Conservation (phyloP, 1,140 invertebrate genomes). For the Drosophila obscura region DNA sequence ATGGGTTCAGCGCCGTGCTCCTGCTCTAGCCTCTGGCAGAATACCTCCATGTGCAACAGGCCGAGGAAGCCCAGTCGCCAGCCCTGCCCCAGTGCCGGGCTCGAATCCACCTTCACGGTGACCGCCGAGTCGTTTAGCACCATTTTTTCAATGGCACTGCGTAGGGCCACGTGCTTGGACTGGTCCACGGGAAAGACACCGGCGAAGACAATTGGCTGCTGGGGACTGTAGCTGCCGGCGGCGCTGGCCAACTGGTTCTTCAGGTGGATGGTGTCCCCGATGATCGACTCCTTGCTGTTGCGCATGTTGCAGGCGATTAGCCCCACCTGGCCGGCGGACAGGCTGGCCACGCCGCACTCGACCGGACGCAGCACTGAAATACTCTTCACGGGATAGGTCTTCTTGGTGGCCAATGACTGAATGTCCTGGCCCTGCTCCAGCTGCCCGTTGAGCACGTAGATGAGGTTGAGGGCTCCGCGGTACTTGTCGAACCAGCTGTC, state of each 20-base stretch:
- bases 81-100: slow-evolving; percentile 96
- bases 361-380: slow-evolving; percentile 92
- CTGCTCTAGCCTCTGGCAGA: slow-evolving; percentile 95
- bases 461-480: slow-evolving; percentile 92
- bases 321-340: slow-evolving; percentile 88
- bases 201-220: slow-evolving; percentile 96
- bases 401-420: slow-evolving; percentile 87
- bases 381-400: slow-evolving; percentile 91
- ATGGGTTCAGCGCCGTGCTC: slow-evolving; percentile 96
- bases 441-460: slow-evolving; percentile 91
- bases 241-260: slow-evolving; percentile 80
- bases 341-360: slow-evolving; percentile 87
- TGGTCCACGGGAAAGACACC: slow-evolving; percentile 97
- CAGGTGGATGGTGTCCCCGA: slow-evolving; percentile 93
- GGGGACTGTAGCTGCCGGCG: slow-evolving; percentile 88
- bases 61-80: slow-evolving; percentile 97
- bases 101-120: slow-evolving; percentile 90
- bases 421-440: slow-evolving; percentile 87
- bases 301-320: slow-evolving; percentile 93
- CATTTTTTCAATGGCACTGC: slow-evolving; percentile 94
- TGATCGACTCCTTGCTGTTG: slow-evolving; percentile 89
- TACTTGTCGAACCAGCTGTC: slow-evolving; percentile 97
- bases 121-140: slow-evolving; percentile 98
- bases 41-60: slow-evolving; percentile 97
- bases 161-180: slow-evolving; percentile 89